These are phyloP conservation scores for Poeciliopsis paucimaculata DNA, from an alignment of 2,797 vertebrate species.

Conservation along the genomic window DNA sequence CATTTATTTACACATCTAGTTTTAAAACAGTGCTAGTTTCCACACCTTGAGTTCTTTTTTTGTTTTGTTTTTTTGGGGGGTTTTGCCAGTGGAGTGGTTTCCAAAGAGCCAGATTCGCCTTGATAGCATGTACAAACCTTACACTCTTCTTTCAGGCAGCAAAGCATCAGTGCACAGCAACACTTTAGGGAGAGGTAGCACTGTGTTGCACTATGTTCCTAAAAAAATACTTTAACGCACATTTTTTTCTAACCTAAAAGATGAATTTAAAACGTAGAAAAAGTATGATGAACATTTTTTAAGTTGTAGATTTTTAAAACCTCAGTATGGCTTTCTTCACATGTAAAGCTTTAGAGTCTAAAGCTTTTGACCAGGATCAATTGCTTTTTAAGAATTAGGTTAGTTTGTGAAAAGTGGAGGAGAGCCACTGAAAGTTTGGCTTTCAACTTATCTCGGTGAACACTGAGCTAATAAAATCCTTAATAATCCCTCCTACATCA, in stretches of 20 bases:
- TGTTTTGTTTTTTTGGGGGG: too few relatives aligned
- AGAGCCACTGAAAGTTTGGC: slow-evolving; percentile 21
- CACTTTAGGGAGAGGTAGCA: neutral
- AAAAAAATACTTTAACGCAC: neutral
- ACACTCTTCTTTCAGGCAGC: neutral
- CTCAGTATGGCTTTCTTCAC: slow-evolving; percentile 16
- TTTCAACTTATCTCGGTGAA: slow-evolving; percentile 55
- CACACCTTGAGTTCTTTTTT: neutral
- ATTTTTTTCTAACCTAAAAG: neutral
- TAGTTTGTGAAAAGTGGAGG: slow-evolving; percentile 27
- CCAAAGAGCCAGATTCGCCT: neutral
- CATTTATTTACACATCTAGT: neutral
- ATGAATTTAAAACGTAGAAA: neutral
- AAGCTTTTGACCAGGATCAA: slow-evolving; percentile 20
- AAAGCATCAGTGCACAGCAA: neutral
- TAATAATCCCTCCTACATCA: slow-evolving; percentile 46
- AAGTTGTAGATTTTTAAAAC: neutral
- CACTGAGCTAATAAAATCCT: slow-evolving; percentile 48
- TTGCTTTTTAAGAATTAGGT: slow-evolving; percentile 51
- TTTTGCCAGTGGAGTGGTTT: neutral
- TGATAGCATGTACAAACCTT: neutral
- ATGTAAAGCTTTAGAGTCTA: slow-evolving; percentile 15
- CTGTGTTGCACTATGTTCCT: too few relatives aligned
- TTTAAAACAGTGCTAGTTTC: neutral
- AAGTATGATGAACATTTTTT: neutral